Base-by-base conservation (phyloP, 2,113 vertebrate species). In the Hyaena hyaena region DNA sequence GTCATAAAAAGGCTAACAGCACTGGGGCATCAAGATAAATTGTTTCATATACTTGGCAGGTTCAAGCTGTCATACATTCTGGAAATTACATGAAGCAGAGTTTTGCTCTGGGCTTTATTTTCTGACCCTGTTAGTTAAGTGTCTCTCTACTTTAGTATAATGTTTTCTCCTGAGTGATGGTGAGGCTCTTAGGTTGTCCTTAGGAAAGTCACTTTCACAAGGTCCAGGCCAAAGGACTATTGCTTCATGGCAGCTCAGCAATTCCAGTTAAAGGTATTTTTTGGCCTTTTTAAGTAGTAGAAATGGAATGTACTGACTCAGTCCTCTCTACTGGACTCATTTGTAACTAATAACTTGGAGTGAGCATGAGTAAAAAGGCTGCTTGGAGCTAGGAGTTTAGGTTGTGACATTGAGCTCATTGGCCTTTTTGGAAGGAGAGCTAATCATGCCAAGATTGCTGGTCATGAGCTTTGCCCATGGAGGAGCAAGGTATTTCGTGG, bases 401-500 rank as follows among this genome's bases (percentile, higher is more conserved):
- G 26, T 61, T 23, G 3, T 35, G 17, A 35, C 1, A 0, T 2
- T 68, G 74, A 1, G 10, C 50, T 35, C 0, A 2, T 4, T 11
- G 50, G 33, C 65, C 39, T 50, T 53, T 89, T 69, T 3, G 10
- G 77, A 66, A 55, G 53, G 65, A 73, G 35, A 43, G 26, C 55
- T 15, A 1, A 10, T 6, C 23, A 4, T 33, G 3, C 11, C 15
- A 10, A 7, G 2, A 3, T 17, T 35, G 17, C 33, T 39, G 28
- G 28, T n/a, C 17, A 1, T 31, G 9, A 35, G n/a, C 66, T 33
- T 0, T 6, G 0, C n/a, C 19, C 16, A 12, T 0, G 10, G 5
- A 17, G 43, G 11, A 23, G 28, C 12, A 1, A 10, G 31, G 39
- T 23, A 8, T 2, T 17, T 2, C 4, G 33, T 50, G 21, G 39